These are phyloP conservation scores for Diabrotica virgifera DNA, from an alignment of 1,140 invertebrate species.

Conservation along the genomic window DNA sequence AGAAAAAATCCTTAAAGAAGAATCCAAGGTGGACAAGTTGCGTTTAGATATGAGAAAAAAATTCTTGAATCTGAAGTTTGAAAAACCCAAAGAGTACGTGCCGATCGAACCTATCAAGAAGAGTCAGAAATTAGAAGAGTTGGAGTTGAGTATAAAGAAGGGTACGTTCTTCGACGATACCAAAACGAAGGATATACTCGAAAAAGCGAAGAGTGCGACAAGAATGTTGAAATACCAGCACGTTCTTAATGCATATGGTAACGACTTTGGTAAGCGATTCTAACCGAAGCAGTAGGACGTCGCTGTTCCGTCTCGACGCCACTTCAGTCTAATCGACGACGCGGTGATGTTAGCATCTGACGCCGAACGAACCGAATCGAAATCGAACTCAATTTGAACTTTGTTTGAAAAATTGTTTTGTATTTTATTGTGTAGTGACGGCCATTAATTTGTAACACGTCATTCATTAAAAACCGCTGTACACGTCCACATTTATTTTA, in stretches of 20 bases:
- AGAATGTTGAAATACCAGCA: conserved; percentile 40
- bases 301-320: conserved; percentile 7
- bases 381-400: conserved; percentile 10
- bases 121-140: conserved; percentile 42
- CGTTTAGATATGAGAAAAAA: conserved; percentile 40
- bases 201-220: conserved; percentile 39
- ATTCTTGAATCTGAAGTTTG: conserved; percentile 39
- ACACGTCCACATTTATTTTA: conserved; percentile 5
- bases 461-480: conserved; percentile 6
- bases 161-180: conserved; percentile 46
- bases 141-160: conserved; percentile 42
- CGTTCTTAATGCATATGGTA: conserved; percentile 28
- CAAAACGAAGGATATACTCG: conserved; percentile 43
- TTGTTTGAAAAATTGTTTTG: conserved; percentile 5
- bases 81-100: conserved; percentile 37
- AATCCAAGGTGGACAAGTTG: conserved; percentile 39
- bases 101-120: conserved; percentile 43
- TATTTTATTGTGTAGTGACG: conserved; percentile 13
- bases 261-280: conserved; percentile 31
- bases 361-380: conserved; percentile 26
- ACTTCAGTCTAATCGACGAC: conserved; percentile 20
- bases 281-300: conserved; percentile 18
- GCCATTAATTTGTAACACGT: conserved; percentile 8
- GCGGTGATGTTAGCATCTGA: conserved; percentile 23
- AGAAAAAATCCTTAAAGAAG: conserved; percentile 41